A percentile compares a stretch with the other conserved stretches of the same genome.
Conservation (phyloP, 2,888 invertebrate genomes). For the Serrognathus titanus region DNA sequence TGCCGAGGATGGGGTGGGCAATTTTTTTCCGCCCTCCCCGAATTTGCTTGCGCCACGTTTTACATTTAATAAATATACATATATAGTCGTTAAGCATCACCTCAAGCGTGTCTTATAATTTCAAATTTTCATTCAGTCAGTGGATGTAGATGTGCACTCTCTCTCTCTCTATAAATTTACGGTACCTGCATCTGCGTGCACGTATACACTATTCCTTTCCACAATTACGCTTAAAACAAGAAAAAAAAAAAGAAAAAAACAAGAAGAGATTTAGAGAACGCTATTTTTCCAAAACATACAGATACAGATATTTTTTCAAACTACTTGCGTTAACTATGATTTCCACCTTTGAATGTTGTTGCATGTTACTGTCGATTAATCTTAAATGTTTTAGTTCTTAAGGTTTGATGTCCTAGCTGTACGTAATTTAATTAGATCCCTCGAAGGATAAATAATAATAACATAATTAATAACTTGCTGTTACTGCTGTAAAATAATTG, state of each 20-base stretch:
- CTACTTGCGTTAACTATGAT: conserved; percentile 6
- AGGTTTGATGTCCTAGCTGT: background rate
- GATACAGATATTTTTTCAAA: conserved; percentile 10
- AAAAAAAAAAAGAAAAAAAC: background rate
- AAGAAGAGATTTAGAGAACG: background rate
- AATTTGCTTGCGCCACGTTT: background rate
- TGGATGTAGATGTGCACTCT: no score
- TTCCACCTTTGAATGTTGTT: conserved; percentile 2
- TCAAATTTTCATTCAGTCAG: background rate
- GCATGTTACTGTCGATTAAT: no score
- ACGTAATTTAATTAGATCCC: background rate
- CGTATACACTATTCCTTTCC: background rate
- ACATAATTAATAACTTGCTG: background rate
- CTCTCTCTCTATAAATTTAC: no score
- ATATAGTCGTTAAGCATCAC: conserved; percentile 31
- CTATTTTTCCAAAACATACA: conserved; percentile 19
- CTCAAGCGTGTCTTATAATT: conserved; percentile 37
- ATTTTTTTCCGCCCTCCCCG: no score
- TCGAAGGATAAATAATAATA: background rate
- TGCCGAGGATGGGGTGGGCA: no score
- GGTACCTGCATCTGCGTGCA: no score
- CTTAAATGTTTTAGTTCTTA: background rate
- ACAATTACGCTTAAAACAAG: background rate
- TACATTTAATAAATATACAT: background rate
- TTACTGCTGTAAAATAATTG: background rate